phyloP scores from a whole-genome alignment of 2,888 invertebrate species.

The Noctua janthe region DNA sequence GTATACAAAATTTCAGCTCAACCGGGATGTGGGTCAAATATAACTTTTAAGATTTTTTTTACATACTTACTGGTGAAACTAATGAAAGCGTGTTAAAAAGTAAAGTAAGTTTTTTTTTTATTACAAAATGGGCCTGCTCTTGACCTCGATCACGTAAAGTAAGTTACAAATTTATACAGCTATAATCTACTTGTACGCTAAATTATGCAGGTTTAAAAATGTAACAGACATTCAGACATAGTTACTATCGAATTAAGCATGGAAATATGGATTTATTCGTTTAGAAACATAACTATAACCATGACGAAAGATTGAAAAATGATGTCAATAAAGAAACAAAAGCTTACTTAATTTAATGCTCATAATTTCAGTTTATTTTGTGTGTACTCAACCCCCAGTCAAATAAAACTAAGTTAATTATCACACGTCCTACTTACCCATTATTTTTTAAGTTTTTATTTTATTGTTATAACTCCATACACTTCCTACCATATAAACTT shows the following conservation, averaged over 20 bases:
- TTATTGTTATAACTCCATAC: slow-evolving; percentile 28
- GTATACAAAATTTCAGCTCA: background rate
- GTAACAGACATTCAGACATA: background rate
- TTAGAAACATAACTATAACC: slow-evolving; percentile 20
- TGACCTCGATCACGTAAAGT: too few relatives aligned
- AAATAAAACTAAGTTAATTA: slow-evolving; percentile 59
- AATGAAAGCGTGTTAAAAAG: background rate
- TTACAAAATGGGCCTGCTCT: too few relatives aligned
- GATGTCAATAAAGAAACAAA: slow-evolving; percentile 38
- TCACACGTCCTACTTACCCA: slow-evolving; percentile 45
- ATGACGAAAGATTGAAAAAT: slow-evolving; percentile 38
- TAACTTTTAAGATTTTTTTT: background rate
- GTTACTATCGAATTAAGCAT: background rate
- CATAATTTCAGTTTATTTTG: slow-evolving; percentile 45
- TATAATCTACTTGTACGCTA: background rate
- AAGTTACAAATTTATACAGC: background rate
- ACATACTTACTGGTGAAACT: background rate
- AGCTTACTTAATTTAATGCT: slow-evolving; percentile 55
- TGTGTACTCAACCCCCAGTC: slow-evolving; percentile 18
- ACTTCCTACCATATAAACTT: slow-evolving; percentile 42
- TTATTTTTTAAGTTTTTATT: slow-evolving; percentile 16
- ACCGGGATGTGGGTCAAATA: background rate
- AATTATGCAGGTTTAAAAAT: background rate
- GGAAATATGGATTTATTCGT: background rate
- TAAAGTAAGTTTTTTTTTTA: too few relatives aligned